Evolutionary conservation across 2,797 vertebrate genomes (phyloP), one percentile per base, ranked within the genome.

Genomic region (Spinus pinus): DNA sequence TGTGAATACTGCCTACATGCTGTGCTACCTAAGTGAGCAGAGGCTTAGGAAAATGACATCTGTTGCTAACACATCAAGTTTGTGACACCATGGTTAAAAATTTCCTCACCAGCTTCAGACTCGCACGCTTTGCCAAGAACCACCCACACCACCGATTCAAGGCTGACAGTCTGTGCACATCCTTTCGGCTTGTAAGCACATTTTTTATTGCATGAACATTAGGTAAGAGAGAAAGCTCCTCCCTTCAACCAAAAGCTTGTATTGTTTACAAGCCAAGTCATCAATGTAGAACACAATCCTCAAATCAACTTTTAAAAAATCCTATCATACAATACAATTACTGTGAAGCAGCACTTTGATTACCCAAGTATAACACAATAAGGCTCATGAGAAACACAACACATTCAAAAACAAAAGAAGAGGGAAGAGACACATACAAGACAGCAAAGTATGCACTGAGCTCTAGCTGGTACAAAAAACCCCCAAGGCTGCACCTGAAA

Each of bases 61-160:
- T 97, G 93, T 84, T 96, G 93, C 95, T 73, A 95, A 91, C 28
- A 1, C 89, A 94, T 87, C 94, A 87, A 94, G 86, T 96, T 90
- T 82, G 94, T 94, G 94, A 93, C 91, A 92, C 91, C 42, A 67
- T 2, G 6, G 89, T 91, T 91, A 86, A 93, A 94, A 95, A 94
- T 92, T 84, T 93, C 94, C 85, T 95, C 91, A 78, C 58, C 58
- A 58, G 82, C 72, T 74, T 91, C 87, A 81, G 91, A 91, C 69
- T 83, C 53, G 21, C 16, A 69, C 0, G 0, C 44, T 86, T 72
- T 94, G 95, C 94, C 94, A 96, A 94, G 94, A 97, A 96, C 94
- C 94, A 97, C 95, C 94, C 88, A 95, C 95, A 93, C 47, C 87
- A 81, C 75, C 10, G 0, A 81, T 83, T 58, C 75, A 86, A 90